phyloP scores from a whole-genome alignment of 53 echinoderm and acorn worm genomes.

The Holothuria scabra region DNA sequence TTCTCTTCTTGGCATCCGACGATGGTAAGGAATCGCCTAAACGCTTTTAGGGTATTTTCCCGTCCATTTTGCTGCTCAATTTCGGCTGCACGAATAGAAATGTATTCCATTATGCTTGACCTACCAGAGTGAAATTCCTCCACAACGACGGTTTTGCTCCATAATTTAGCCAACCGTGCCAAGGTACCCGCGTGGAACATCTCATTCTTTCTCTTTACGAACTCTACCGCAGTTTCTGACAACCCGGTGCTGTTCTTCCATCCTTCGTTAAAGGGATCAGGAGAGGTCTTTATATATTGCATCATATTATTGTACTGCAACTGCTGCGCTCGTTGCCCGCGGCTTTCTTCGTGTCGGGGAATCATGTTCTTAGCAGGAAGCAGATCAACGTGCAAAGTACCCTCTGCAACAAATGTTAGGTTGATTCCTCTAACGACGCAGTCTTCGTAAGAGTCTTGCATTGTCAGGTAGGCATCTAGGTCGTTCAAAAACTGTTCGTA shows the following conservation, averaged over 20 bases:
- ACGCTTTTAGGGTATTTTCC: conserved; percentile 25
- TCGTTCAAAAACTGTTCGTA: conserved; percentile 5
- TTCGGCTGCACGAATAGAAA: conserved; percentile 28
- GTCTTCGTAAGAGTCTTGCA: neutral
- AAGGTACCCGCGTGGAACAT: neutral
- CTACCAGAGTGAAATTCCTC: conserved; percentile 18
- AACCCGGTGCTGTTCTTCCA: conserved; percentile 36
- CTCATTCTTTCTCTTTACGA: conserved; percentile 31
- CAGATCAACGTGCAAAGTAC: conserved; percentile 13
- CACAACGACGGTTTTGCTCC: conserved; percentile 39
- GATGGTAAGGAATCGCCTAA: conserved; percentile 5
- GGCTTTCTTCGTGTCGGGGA: conserved; percentile 10
- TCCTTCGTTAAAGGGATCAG: neutral
- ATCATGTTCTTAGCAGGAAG: conserved; percentile 29
- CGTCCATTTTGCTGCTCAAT: conserved; percentile 3
- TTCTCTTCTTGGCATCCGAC: conserved; percentile 3
- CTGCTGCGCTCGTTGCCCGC: neutral
- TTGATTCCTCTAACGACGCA: neutral
- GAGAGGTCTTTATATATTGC: neutral
- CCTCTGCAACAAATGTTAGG: conserved; percentile 8
- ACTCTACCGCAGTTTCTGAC: conserved; percentile 27
- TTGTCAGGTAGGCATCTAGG: neutral
- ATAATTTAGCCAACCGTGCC: conserved; percentile 29
- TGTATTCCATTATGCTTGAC: conserved; percentile 44
- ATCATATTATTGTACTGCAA: conserved; percentile 14